Evolutionary conservation across 2,797 vertebrate genomes (phyloP).

Genomic region (Pseudochirops corinnae): DNA sequence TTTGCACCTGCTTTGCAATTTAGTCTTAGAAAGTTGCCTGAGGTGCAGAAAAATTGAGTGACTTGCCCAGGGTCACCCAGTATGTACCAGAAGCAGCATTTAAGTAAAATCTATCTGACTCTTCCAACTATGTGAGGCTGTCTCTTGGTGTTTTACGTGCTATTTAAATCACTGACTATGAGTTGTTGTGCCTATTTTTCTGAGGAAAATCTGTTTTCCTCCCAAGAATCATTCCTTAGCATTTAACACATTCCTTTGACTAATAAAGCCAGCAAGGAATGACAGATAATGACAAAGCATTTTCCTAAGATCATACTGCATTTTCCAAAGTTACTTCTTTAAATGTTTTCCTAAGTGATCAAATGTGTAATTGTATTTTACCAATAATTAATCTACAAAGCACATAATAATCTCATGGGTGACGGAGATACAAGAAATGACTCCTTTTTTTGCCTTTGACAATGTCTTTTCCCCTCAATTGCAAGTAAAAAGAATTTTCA

Average conservation of each 20-base stretch:
- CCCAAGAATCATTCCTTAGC: not conserved
- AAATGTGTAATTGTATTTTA: not conserved
- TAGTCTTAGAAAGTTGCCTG: not conserved
- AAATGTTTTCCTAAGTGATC: constrained; percentile 45
- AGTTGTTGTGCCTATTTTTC: constrained; percentile 30
- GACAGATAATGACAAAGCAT: constrained; percentile 37
- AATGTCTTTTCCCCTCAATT: not conserved
- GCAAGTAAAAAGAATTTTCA: not conserved
- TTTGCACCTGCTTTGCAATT: not conserved
- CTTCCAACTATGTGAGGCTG: not conserved
- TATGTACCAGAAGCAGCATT: not conserved
- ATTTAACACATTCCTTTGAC: constrained; percentile 18
- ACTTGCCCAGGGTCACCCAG: not conserved
- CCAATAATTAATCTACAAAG: not conserved
- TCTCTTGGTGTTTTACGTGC: not conserved
- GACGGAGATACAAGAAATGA: not conserved
- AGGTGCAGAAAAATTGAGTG: not conserved
- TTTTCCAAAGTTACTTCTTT: constrained; percentile 38
- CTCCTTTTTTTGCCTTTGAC: not conserved
- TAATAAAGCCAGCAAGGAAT: not conserved
- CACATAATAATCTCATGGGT: not conserved
- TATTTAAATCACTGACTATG: constrained; percentile 33
- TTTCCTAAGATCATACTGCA: constrained; percentile 26
- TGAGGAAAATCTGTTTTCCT: constrained; percentile 34
- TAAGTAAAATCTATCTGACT: not conserved